phyloP scores from a whole-genome alignment of 1,140 invertebrate genomes.

The Trichogramma pretiosum region DNA sequence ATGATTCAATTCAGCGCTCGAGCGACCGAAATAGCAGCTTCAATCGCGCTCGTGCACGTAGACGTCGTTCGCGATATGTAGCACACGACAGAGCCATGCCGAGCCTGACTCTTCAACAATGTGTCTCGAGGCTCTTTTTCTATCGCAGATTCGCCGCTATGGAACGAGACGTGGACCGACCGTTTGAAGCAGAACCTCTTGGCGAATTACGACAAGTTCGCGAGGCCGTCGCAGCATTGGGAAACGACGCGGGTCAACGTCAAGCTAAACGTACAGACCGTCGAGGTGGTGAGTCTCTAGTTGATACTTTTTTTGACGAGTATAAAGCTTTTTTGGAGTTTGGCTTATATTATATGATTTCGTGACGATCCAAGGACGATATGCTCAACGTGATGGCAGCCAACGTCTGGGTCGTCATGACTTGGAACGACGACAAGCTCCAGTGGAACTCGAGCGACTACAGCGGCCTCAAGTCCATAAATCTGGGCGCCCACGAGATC shows the following conservation, averaged over 20 bases:
- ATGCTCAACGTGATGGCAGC: conserved; percentile 15
- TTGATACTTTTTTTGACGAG: too few relatives aligned
- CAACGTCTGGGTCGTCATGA: conserved; percentile 14
- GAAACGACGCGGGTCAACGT: conserved; percentile 48
- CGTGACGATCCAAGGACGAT: too few relatives aligned
- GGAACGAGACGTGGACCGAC: conserved; percentile 53
- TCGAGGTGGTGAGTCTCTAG: conserved; percentile 18
- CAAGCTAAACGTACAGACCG: conserved; percentile 42
- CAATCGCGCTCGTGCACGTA: neutral
- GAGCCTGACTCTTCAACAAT: neutral
- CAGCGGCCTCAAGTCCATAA: conserved; percentile 47
- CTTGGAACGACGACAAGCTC: conserved; percentile 57
- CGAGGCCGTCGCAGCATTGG: conserved; percentile 49
- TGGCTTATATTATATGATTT: too few relatives aligned
- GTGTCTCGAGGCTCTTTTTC: neutral
- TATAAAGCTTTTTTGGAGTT: too few relatives aligned
- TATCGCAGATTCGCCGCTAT: conserved; percentile 27
- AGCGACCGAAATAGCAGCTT: too few relatives aligned
- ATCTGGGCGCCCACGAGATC: conserved; percentile 54
- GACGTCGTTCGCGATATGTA: too few relatives aligned
- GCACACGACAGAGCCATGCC: too few relatives aligned
- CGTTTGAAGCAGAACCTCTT: conserved; percentile 51
- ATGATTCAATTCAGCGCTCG: too few relatives aligned
- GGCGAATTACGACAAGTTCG: conserved; percentile 54
- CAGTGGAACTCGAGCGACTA: conserved; percentile 55